These are phyloP conservation scores for Halesus radiatus DNA, from an alignment of 1,140 invertebrate genomes.

Conservation along the genomic window DNA sequence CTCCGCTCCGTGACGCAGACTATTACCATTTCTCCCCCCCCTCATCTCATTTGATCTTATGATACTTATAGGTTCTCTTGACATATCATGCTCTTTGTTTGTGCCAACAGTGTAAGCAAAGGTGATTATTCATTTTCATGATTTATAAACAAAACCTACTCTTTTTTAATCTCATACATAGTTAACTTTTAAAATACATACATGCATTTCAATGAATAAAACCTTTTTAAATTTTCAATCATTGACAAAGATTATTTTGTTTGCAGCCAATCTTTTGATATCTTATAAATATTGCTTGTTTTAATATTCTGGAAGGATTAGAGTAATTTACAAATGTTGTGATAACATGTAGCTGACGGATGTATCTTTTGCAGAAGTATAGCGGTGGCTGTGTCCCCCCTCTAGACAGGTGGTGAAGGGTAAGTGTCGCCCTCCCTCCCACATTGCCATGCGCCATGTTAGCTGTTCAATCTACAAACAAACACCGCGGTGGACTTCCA, in stretches of 20 bases:
- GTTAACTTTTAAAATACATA: neutral
- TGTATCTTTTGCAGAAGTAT: slow-evolving; percentile 73
- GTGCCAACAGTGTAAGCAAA: slow-evolving; percentile 34
- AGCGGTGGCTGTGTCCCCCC: slow-evolving; percentile 65
- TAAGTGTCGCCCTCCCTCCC: slow-evolving; percentile 62
- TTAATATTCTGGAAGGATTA: slow-evolving; percentile 17
- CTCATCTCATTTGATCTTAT: slow-evolving; percentile 21
- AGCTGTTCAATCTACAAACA: slow-evolving; percentile 27
- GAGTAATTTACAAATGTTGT: slow-evolving; percentile 15
- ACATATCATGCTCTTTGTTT: slow-evolving; percentile 28
- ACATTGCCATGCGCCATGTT: slow-evolving; percentile 19
- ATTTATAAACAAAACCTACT: slow-evolving; percentile 30
- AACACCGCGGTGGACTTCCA: neutral
- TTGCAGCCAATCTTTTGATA: slow-evolving; percentile 1
- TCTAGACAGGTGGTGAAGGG: slow-evolving; percentile 69
- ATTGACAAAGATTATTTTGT: slow-evolving; percentile 1
- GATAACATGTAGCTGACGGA: slow-evolving; percentile 65
- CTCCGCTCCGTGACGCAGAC: slow-evolving; percentile 32
- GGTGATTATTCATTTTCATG: slow-evolving; percentile 47
- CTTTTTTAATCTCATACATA: neutral
- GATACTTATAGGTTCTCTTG: slow-evolving; percentile 11
- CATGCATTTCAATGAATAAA: neutral
- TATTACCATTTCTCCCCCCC: slow-evolving; percentile 32
- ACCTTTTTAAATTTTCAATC: too few species aligned
- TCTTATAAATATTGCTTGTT: neutral